Base-by-base conservation (phyloP, 2,888 invertebrate species). In the Chymomyza caudatula region DNA sequence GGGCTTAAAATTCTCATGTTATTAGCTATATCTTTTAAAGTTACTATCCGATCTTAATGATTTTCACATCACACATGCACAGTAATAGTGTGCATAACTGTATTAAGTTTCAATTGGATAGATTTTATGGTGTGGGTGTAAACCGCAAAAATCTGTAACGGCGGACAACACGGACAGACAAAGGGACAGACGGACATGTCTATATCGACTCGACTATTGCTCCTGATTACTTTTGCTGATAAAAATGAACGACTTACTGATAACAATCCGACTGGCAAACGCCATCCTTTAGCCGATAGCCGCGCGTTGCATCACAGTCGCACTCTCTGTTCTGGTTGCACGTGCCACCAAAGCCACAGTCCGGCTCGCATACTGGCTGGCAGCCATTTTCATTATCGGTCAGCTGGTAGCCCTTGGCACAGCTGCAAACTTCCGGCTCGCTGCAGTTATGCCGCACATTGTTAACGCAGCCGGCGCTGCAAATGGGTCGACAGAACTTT, bases 401-500 rank as follows among this genome's bases (percentile, higher is more conserved):
- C n/a, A 89, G 59, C 17, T 81, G 87, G 65, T 89, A 92, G 5
- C 92, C 92, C 13, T 77, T 71, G 25, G 88, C 74, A 64, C 92
- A 92, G 55, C 89, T 81, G 70, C 91, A 91, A 1, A 78, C 74
- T 68, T 91, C 87, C 0, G 91, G 92, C 63, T 81, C 73, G 70
- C 91, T 77, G 69, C 90, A 90, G 66, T 90, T 89, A 59, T 88
- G 89, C 0, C 82, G 66, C 8, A 68, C 72, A 66, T 77, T 83
- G 17, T 65, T 75, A 17, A 75, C 81, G 47, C 89, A 88, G 1
- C 88, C 88, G 5, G 65, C 83, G 25, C 88, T 89, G 78, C 95
- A 95, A 22, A 90, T 88, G 0, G 95, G 94, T 0, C 92, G 78
- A 75, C 95, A 95, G 80, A 91, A 93, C 73, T 92, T 92, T 22